These are phyloP conservation scores for Callipepla squamata DNA, from an alignment of 2,113 vertebrate species.

Conservation along the genomic window DNA sequence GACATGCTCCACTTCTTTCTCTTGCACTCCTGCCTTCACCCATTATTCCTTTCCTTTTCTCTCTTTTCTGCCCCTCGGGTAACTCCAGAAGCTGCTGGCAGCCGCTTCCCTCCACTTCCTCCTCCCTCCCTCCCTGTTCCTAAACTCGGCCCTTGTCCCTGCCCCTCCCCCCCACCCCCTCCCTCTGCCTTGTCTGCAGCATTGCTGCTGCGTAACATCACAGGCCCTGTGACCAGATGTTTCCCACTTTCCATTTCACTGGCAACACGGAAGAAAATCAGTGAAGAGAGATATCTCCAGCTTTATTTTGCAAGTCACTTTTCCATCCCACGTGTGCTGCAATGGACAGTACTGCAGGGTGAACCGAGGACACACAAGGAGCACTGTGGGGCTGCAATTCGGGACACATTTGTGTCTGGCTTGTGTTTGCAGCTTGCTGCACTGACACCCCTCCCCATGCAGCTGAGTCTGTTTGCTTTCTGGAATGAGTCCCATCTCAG, in stretches of 20 bases:
- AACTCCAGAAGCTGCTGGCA: background rate
- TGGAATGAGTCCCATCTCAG: accelerated
- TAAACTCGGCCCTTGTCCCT: background rate
- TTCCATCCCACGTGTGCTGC: background rate
- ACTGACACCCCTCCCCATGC: accelerated
- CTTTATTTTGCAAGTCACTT: background rate
- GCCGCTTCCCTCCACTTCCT: background rate
- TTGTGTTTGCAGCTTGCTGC: accelerated
- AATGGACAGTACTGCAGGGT: background rate
- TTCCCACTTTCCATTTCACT: constrained; percentile 1
- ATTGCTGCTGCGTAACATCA: background rate
- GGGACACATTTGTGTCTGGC: accelerated
- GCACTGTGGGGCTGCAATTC: background rate
- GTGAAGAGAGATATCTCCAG: background rate
- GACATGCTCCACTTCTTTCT: background rate
- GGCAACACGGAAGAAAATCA: background rate
- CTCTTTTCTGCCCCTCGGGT: background rate
- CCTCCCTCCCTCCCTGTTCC: background rate
- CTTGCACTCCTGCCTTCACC: background rate
- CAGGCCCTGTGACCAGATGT: background rate
- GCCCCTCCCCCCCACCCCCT: background rate
- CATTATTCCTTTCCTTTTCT: background rate
- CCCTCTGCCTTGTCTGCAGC: background rate
- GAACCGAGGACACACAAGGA: background rate
- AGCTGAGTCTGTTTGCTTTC: accelerated